Conservation (phyloP, 2,888 invertebrate species). For the Isotomurus palustris region DNA sequence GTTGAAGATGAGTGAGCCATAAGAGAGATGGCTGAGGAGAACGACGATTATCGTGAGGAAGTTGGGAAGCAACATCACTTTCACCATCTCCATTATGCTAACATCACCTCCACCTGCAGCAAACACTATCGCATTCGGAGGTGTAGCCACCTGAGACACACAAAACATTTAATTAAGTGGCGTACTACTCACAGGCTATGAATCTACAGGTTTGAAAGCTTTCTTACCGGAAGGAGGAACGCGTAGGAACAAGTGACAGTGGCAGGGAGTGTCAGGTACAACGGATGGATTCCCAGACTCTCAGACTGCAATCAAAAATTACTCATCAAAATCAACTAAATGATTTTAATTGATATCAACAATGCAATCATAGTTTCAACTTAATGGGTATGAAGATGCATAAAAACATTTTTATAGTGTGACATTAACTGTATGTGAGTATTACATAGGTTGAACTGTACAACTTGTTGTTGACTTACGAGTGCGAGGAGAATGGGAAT, state of each 20-base stretch:
- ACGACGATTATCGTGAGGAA: slow-evolving; percentile 35
- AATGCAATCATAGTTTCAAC: neutral
- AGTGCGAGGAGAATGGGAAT: slow-evolving; percentile 77
- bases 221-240: slow-evolving; percentile 54
- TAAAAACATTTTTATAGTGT: neutral
- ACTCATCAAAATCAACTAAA: neutral
- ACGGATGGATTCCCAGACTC: slow-evolving; percentile 69
- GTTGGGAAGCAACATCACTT: slow-evolving; percentile 41
- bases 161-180: slow-evolving; percentile 1
- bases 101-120: slow-evolving; percentile 74
- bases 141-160: slow-evolving; percentile 84
- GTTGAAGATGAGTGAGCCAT: slow-evolving; percentile 40
- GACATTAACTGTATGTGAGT: neutral
- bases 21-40: slow-evolving; percentile 30
- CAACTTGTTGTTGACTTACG: slow-evolving; percentile 53
- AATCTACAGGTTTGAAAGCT: too few relatives aligned
- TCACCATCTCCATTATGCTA: slow-evolving; percentile 40
- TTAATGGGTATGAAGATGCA: too few relatives aligned
- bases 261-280: slow-evolving; percentile 85
- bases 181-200: neutral
- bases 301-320: slow-evolving; percentile 64
- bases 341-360: neutral
- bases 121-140: slow-evolving; percentile 73
- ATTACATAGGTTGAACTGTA: neutral
- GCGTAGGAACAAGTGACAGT: slow-evolving; percentile 85